These are phyloP conservation scores for Rhynchophorus ferrugineus DNA, from an alignment of 1,140 invertebrate species.

Conservation along the genomic window DNA sequence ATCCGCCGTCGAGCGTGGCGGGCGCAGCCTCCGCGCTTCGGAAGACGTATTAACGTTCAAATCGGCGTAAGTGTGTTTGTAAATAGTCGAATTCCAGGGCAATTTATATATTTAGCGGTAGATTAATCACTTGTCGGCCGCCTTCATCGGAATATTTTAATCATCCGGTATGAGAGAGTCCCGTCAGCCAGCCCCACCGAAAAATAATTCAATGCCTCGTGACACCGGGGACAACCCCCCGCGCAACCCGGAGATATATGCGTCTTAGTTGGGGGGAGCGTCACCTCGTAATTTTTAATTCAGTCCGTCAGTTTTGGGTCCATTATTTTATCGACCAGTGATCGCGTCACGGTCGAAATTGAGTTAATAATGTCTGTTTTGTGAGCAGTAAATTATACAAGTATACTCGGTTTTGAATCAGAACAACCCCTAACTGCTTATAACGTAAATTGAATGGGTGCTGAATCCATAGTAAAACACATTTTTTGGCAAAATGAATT, in stretches of 20 bases:
- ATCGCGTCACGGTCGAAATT: too few relatives aligned
- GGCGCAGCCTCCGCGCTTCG: too few relatives aligned
- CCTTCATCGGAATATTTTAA: conserved; percentile 33
- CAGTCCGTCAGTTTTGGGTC: neutral
- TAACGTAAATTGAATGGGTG: too few relatives aligned
- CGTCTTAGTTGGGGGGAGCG: conserved; percentile 11
- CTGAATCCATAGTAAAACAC: too few relatives aligned
- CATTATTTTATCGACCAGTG: neutral
- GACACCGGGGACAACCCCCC: conserved; percentile 15
- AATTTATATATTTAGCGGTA: conserved; percentile 40
- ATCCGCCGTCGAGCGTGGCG: too few relatives aligned
- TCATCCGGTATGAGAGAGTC: conserved; percentile 25
- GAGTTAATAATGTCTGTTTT: too few relatives aligned
- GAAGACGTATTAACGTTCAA: too few relatives aligned
- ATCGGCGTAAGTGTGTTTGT: conserved; percentile 35
- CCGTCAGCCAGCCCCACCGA: conserved; percentile 27
- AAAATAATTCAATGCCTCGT: conserved; percentile 31
- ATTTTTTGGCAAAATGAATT: too few relatives aligned
- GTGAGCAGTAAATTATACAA: too few relatives aligned
- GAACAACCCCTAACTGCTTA: too few relatives aligned
- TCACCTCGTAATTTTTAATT: conserved; percentile 1
- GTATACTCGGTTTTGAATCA: too few relatives aligned
- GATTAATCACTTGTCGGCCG: conserved; percentile 37
- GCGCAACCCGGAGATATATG: conserved; percentile 9
- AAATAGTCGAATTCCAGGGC: conserved; percentile 38